These are phyloP conservation scores for Parelbella ahira DNA, from an alignment of 2,888 invertebrate species.

Conservation along the genomic window DNA sequence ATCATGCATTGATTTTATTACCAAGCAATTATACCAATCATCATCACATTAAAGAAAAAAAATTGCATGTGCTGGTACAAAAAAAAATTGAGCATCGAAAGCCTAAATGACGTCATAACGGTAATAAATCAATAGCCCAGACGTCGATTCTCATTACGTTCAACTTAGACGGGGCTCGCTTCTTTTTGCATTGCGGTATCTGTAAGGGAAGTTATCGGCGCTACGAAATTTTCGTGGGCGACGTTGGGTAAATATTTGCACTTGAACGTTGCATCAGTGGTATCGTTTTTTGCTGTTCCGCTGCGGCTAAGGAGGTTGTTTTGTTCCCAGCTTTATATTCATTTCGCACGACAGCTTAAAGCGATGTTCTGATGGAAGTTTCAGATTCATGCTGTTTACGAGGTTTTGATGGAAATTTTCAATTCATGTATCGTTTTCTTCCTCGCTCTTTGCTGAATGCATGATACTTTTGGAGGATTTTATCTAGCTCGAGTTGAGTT, in stretches of 20 bases:
- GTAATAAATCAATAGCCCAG: conserved; percentile 8
- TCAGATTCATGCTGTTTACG: conserved; percentile 26
- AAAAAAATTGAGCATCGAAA: background rate
- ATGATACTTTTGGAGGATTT: conserved; percentile 1
- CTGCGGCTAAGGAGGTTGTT: conserved; percentile 43
- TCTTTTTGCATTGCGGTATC: conserved; percentile 59
- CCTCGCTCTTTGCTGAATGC: conserved; percentile 10
- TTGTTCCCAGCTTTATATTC: conserved; percentile 32
- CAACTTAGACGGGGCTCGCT: conserved; percentile 13
- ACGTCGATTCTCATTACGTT: conserved; percentile 18
- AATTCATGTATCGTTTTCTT: conserved; percentile 18
- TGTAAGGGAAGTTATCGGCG: conserved; percentile 54
- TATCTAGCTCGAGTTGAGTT: background rate
- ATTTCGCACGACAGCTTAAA: conserved; percentile 24
- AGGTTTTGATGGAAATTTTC: conserved; percentile 26
- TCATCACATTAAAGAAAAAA: too few relatives aligned
- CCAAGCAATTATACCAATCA: too few relatives aligned
- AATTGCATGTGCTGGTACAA: too few relatives aligned
- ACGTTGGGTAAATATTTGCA: conserved; percentile 67
- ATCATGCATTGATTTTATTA: too few relatives aligned
- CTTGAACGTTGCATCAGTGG: conserved; percentile 55
- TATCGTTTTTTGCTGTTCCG: conserved; percentile 57
- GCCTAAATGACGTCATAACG: conserved; percentile 1
- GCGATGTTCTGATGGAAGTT: conserved; percentile 22
- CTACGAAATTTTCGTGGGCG: conserved; percentile 63